Evolutionary conservation across 2,113 vertebrate genomes (phyloP), one percentile per base, ranked within the genome.

Genomic region (Eptesicus fuscus): DNA sequence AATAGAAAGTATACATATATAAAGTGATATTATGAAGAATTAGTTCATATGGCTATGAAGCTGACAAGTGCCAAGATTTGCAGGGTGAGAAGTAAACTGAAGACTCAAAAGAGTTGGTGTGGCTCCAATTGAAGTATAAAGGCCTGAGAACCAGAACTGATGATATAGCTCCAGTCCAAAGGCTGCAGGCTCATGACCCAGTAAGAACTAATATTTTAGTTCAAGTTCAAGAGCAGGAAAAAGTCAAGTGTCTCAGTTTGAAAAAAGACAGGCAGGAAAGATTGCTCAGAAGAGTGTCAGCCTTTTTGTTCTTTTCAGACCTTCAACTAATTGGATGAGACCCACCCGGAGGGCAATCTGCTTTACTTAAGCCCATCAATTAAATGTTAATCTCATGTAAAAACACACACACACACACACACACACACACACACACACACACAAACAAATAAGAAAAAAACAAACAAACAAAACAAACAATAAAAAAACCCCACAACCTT

Each of bases 151-250:
- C 14, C 9, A 73, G 18, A 83, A 67, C 20, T 16, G 18, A 37
- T 2, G 1, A 9, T 22, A 28, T 30, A 70, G n/a, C 37, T 47
- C 44, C 1, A 14, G n/a, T 65, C 30, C n/a, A 73, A 71, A 71
- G 20, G 4, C 4, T 23, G 9, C 2, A 93, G 65, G 14, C 69
- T n/a, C 7, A 25, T 17, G 20, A 56, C 12, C 25, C 20, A 71
- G 25, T 61, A 77, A n/a, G 9, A 78, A 23, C 30, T 13, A 47
- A 25, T 59, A 7, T 51, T 80, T 90, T 28, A 71, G 2, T 71
- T 47, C 10, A 40, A 90, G 20, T 53, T 16, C 13, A 92, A 92
- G 76, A 67, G 12, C 23, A 83, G 49, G 28, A 61, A 89, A 67
- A 67, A 61, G 8, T 22, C 40, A 16, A 16, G 2, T 9, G 20